Evolutionary conservation across 2,113 vertebrate species (phyloP).

Genomic region (Macquaria australasica): DNA sequence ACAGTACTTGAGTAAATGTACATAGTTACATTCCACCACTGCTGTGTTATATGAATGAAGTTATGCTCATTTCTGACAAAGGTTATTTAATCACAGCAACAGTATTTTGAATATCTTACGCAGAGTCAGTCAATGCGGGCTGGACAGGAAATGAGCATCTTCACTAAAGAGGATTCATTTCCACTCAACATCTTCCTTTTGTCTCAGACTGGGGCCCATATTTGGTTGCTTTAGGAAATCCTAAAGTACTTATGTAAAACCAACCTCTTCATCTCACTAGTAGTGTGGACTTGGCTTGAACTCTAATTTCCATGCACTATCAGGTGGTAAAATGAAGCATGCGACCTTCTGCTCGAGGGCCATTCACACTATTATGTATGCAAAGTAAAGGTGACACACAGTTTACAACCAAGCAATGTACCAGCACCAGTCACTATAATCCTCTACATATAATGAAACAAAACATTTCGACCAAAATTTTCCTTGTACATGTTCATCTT

Average conservation of each 20-base stretch:
- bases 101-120: not conserved
- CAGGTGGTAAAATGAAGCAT: conserved; percentile 46
- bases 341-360: conserved; percentile 28
- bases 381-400: conserved; percentile 26
- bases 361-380: conserved; percentile 27
- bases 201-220: not conserved
- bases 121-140: not conserved
- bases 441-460: not conserved
- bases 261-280: conserved; percentile 8
- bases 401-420: not conserved
- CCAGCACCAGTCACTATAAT: not conserved
- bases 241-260: conserved; percentile 29
- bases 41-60: not conserved
- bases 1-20: not conserved
- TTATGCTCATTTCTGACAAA: not conserved
- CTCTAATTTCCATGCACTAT: conserved; percentile 42
- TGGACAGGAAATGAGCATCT: not conserved
- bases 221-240: conserved; percentile 30
- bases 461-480: too few species aligned
- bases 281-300: not conserved
- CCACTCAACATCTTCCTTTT: not conserved
- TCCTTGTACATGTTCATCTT: not conserved
- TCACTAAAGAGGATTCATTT: not conserved
- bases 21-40: not conserved
- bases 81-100: not conserved